Percentiles rank a stretch among this genome's conserved stretches.
Evolutionary conservation across 2,113 vertebrate species (phyloP).

Genomic region (Elephas maximus): DNA sequence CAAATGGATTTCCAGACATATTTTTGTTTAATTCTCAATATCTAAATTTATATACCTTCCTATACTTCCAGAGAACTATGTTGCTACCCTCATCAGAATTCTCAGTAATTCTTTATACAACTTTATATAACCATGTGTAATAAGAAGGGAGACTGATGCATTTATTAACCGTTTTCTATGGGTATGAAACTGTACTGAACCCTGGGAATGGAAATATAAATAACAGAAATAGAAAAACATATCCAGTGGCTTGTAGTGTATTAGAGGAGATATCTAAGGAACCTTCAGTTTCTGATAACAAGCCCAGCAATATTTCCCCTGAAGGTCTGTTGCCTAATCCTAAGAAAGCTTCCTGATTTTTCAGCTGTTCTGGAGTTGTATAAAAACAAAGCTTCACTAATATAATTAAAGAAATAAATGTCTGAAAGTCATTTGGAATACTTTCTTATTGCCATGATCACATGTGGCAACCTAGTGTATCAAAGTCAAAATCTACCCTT

Average conservation of each 20-base stretch:
- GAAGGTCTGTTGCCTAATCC: background rate
- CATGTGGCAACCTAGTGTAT: background rate
- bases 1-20: background rate
- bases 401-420: background rate
- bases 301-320: background rate
- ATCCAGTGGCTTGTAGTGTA: background rate
- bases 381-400: background rate
- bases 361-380: background rate
- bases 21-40: background rate
- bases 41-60: background rate
- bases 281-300: background rate
- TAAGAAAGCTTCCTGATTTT: background rate
- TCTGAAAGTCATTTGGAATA: background rate
- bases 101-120: background rate
- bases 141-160: background rate
- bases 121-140: background rate
- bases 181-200: background rate
- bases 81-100: background rate
- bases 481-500: conserved; percentile 14
- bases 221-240: background rate
- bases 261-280: background rate
- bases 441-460: background rate
- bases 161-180: background rate
- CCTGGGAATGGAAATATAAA: background rate
- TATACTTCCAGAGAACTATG: background rate